Conservation (phyloP, 2,113 vertebrate genomes). For the Paracanthobrama guichenoti region DNA sequence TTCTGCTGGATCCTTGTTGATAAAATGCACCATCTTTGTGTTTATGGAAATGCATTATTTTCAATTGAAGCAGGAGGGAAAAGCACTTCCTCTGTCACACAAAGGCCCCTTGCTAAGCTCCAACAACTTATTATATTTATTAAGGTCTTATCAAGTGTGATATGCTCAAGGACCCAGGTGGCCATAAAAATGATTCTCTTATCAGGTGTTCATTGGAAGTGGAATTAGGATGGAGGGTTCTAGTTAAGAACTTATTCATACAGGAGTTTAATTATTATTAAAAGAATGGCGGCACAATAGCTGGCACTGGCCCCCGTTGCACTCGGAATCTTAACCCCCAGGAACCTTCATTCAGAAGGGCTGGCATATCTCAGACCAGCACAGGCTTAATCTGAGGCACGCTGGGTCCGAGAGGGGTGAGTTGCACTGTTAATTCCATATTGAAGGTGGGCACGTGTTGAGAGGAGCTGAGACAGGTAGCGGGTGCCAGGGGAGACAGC, state of each 20-base stretch:
- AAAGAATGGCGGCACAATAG: slow-evolving; percentile 79
- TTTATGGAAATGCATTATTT: slow-evolving; percentile 62
- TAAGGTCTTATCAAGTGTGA: slow-evolving; percentile 73
- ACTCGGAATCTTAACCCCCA: slow-evolving; percentile 92
- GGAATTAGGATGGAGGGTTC: slow-evolving; percentile 69
- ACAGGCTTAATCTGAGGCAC: slow-evolving; percentile 91
- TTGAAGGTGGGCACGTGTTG: slow-evolving; percentile 85
- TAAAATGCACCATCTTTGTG: slow-evolving; percentile 55
- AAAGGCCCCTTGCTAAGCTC: slow-evolving; percentile 69
- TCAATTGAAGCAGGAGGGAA: slow-evolving; percentile 54
- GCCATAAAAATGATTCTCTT: slow-evolving; percentile 77
- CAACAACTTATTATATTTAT: slow-evolving; percentile 71
- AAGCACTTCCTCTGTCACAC: slow-evolving; percentile 54
- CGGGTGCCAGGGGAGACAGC: slow-evolving; percentile 81
- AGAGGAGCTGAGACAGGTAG: slow-evolving; percentile 84
- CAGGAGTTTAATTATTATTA: slow-evolving; percentile 98
- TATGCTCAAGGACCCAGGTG: slow-evolving; percentile 72
- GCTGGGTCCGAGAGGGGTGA: slow-evolving; percentile 82
- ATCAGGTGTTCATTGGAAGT: slow-evolving; percentile 74
- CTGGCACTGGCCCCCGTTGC: slow-evolving; percentile 81
- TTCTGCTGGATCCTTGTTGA: slow-evolving; percentile 39
- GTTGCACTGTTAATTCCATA: slow-evolving; percentile 89
- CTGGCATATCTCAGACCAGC: slow-evolving; percentile 91
- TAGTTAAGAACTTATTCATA: slow-evolving; percentile 75
- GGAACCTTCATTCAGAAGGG: slow-evolving; percentile 94